Conservation (phyloP, 2,888 invertebrate species). For the Fragum sueziense region DNA sequence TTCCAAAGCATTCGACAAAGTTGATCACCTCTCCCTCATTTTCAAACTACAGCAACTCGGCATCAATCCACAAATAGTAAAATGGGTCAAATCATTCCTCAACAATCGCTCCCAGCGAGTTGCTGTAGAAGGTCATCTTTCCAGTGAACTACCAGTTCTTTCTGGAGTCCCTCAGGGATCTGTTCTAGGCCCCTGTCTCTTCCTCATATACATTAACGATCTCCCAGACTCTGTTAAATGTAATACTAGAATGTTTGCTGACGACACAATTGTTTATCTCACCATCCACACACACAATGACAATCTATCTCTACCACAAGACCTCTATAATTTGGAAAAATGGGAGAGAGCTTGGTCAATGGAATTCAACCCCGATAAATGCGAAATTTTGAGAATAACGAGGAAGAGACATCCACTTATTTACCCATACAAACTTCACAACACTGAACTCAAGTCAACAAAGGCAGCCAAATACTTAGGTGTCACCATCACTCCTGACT, state of each 20-base stretch:
- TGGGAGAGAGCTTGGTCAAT: conserved; percentile 19
- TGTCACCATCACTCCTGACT: background rate
- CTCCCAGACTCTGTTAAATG: conserved; percentile 31
- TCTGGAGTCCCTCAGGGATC: conserved; percentile 32
- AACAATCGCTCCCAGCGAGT: conserved; percentile 23
- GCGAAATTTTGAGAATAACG: conserved; percentile 21
- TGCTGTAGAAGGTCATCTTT: conserved; percentile 12
- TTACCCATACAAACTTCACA: conserved; percentile 20
- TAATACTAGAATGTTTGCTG: conserved; percentile 33
- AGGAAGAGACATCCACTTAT: conserved; percentile 9
- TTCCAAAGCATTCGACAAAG: conserved; percentile 33
- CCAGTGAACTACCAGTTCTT: conserved; percentile 1
- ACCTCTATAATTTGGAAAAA: conserved; percentile 16
- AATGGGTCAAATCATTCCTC: conserved; percentile 21
- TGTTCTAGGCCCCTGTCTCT: conserved; percentile 30
- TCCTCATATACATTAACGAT: conserved; percentile 33
- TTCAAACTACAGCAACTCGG: background rate
- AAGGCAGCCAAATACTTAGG: conserved; percentile 14
- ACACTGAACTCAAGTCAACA: conserved; percentile 12
- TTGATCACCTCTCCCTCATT: too few relatives aligned
- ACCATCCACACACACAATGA: conserved; percentile 3
- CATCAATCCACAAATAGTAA: background rate
- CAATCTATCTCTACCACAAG: conserved; percentile 9
- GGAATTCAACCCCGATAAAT: conserved; percentile 39
- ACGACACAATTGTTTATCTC: conserved; percentile 34